These are phyloP conservation scores for Atractosteus spatula DNA, from an alignment of 2,113 vertebrate genomes.

Conservation along the genomic window DNA sequence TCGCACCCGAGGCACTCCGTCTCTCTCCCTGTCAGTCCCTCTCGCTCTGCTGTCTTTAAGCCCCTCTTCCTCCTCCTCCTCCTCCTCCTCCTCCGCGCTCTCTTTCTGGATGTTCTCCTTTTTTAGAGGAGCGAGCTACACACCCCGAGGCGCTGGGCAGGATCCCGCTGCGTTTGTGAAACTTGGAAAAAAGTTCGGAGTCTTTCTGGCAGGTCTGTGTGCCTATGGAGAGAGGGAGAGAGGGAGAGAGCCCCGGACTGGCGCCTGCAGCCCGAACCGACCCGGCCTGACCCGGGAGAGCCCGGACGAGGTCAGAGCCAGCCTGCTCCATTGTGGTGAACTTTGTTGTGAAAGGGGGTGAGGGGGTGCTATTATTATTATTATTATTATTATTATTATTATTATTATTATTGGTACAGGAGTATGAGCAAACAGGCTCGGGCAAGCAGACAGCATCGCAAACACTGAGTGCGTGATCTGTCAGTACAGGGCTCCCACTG, in stretches of 20 bases:
- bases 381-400: too few relatives aligned
- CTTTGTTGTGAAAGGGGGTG: too few relatives aligned
- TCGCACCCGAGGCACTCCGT: constrained; percentile 36
- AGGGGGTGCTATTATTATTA: too few relatives aligned
- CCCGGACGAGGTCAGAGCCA: too few relatives aligned
- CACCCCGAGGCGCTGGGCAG: constrained; percentile 50
- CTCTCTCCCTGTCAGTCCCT: constrained; percentile 41
- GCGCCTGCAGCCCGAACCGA: too few relatives aligned
- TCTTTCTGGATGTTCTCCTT: too few relatives aligned
- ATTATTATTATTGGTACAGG: too few relatives aligned
- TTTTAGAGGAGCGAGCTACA: not conserved
- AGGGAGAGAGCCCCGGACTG: constrained; percentile 9
- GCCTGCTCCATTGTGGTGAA: too few relatives aligned
- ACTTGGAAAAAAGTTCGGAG: constrained; percentile 35
- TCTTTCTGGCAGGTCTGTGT: constrained; percentile 37
- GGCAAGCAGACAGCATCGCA: not conserved
- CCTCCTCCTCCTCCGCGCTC: too few relatives aligned
- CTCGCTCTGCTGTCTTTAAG: not conserved
- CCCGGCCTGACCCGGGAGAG: too few relatives aligned
- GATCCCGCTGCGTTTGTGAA: constrained; percentile 50
- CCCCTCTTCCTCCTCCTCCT: not conserved
- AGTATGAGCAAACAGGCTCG: too few relatives aligned
- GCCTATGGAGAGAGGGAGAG: too few relatives aligned
- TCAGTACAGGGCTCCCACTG: not conserved
- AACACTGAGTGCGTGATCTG: not conserved